Evolutionary conservation across 2,113 vertebrate genomes (phyloP).

Genomic region (Pitta sordida): DNA sequence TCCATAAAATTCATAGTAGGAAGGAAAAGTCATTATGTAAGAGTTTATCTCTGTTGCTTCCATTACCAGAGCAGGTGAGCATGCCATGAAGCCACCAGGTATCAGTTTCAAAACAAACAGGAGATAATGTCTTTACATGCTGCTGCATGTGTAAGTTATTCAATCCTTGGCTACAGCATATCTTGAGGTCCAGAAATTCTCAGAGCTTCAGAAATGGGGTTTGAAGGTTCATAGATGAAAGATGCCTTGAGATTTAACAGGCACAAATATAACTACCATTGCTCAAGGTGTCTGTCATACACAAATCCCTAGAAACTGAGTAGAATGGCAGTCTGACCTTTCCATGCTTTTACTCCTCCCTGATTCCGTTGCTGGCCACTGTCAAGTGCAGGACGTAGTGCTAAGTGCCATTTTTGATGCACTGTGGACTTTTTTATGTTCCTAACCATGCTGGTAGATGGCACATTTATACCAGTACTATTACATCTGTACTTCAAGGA

Average conservation of each 20-base stretch:
- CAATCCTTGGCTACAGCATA: neutral
- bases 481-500: neutral
- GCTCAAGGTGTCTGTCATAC: neutral
- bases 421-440: neutral
- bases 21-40: neutral
- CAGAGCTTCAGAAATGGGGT: neutral
- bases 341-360: neutral
- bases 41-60: neutral
- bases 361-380: neutral
- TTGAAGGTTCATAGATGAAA: neutral
- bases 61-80: neutral
- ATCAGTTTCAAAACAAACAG: neutral
- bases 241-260: neutral
- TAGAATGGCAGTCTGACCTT: neutral
- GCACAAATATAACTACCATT: accelerated
- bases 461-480: neutral
- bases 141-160: neutral
- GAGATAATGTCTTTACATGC: neutral
- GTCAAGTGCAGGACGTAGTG: neutral
- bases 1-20: neutral
- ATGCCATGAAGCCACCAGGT: neutral
- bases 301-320: neutral
- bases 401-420: neutral
- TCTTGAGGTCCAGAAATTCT: neutral
- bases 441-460: neutral